A percentile compares a stretch with the other conserved stretches of the same genome.
These are phyloP conservation scores for Corythoichthys intestinalis DNA, from an alignment of 2,113 vertebrate species.

Conservation along the genomic window DNA sequence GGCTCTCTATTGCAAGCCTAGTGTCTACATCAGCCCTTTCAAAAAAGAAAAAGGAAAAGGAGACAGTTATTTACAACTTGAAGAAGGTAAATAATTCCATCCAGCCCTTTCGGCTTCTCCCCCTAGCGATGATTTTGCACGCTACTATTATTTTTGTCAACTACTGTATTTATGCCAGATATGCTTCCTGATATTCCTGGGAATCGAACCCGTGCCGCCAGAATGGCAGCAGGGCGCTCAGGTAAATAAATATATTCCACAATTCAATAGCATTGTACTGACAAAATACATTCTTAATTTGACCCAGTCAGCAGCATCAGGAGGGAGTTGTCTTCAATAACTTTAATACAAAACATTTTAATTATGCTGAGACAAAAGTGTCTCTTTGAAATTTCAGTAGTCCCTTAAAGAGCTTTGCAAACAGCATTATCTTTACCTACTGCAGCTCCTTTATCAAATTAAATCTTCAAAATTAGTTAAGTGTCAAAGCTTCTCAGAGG, in stretches of 20 bases:
- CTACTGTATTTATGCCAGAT: no score
- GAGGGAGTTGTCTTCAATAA: constrained; percentile 36
- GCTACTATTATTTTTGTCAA: no score
- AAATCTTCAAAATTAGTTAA: background rate
- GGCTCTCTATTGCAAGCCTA: constrained; percentile 77
- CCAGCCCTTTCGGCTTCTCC: background rate
- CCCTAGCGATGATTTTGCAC: no score
- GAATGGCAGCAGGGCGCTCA: no score
- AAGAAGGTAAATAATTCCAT: background rate
- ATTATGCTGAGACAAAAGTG: constrained; percentile 11
- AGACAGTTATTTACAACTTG: constrained; percentile 5
- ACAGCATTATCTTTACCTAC: background rate
- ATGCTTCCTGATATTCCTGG: no score
- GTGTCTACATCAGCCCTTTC: constrained; percentile 84
- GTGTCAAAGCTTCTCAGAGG: background rate
- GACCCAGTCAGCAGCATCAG: constrained; percentile 20
- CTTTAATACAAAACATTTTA: constrained; percentile 41
- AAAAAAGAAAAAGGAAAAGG: constrained; percentile 27
- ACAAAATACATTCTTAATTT: constrained; percentile 33
- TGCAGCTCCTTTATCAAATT: background rate
- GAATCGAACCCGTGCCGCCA: no score
- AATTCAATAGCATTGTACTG: constrained; percentile 17
- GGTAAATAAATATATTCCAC: background rate
- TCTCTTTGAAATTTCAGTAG: constrained; percentile 17
- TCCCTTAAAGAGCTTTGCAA: background rate